Evolutionary conservation across 2,797 vertebrate genomes (phyloP).

Genomic region (Channallabes apus): DNA sequence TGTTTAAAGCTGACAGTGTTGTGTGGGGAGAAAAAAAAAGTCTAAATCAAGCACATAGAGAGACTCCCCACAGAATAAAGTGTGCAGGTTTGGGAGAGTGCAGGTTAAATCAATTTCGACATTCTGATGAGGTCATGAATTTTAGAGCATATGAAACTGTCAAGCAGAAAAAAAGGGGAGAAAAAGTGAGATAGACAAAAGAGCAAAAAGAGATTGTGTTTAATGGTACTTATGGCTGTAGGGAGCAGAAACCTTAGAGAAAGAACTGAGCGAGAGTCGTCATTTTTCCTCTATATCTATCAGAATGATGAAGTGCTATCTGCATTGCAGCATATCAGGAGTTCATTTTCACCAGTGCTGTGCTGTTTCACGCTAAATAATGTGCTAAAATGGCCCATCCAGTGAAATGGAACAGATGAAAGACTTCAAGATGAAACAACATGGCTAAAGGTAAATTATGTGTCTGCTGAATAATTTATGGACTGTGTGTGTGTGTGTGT

Average conservation of each 20-base stretch:
- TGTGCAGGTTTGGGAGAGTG: conserved; percentile 64
- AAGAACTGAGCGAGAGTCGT: conserved; percentile 64
- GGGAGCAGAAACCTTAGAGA: conserved; percentile 56
- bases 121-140: conserved; percentile 75
- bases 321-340: conserved; percentile 71
- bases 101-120: conserved; percentile 74
- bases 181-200: conserved; percentile 25
- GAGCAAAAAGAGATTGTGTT: conserved; percentile 62
- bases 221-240: conserved; percentile 68
- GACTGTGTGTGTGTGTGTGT: neutral
- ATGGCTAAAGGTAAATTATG: conserved; percentile 48
- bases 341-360: conserved; percentile 61
- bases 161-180: conserved; percentile 52
- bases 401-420: conserved; percentile 55
- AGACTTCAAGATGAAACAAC: conserved; percentile 48
- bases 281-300: conserved; percentile 48
- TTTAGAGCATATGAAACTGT: conserved; percentile 68
- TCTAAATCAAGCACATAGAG: conserved; percentile 31
- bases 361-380: conserved; percentile 56
- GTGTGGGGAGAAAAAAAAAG: neutral
- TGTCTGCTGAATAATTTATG: conserved; percentile 47
- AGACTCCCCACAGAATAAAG: conserved; percentile 53
- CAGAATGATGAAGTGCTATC: conserved; percentile 67
- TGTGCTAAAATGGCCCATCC: conserved; percentile 51
- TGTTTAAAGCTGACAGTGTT: conserved; percentile 2